Base-by-base conservation (phyloP, 2,113 vertebrate genomes). In the Copsychus sechellarum region DNA sequence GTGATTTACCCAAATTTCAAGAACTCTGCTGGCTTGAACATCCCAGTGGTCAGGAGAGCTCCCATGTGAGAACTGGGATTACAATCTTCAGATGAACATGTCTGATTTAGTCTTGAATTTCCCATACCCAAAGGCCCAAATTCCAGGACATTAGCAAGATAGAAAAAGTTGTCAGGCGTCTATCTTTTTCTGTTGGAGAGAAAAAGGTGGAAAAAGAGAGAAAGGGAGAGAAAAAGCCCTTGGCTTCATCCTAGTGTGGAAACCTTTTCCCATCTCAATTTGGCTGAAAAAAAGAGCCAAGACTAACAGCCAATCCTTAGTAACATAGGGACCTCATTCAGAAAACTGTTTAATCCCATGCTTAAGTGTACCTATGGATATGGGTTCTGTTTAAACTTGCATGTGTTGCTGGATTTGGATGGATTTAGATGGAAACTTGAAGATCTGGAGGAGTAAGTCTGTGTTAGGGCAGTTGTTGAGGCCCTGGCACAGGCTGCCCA, bases 221-320 rank as follows among this genome's bases (percentile, higher is more conserved):
- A 72, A 51, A 56, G 21, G n/a, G 61, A 51, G 17, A 80, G 11
- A 19, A 77, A 83, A 86, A 66, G 0, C 1, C 9, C 6, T 91
- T 91, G 86, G 92, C 89, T 92, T 94, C 36, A 71, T 64, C 56
- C 47, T 34, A 61, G 31, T 2, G 16, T 89, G 57, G 73, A 95
- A 97, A 91, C 73, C 56, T 94, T 89, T 95, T 87, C 61, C 69
- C 89, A 95, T 92, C 91, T 89, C 62, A 66, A 53, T 95, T 91
- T 87, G 76, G 69, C 70, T 65, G 64, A 88, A 81, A 90, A 87
- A 92, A 86, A 86, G 85, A 95, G 92, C 92, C 92, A 95, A 88
- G 43, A 78, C 67, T 93, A 92, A 80, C 88, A 93, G 88, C 80
- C 72, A 94, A 84, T 72, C 58, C 43, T 60, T 28, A 57, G 72